Conservation (phyloP, 2,888 invertebrate genomes). For the Tipula helvola region DNA sequence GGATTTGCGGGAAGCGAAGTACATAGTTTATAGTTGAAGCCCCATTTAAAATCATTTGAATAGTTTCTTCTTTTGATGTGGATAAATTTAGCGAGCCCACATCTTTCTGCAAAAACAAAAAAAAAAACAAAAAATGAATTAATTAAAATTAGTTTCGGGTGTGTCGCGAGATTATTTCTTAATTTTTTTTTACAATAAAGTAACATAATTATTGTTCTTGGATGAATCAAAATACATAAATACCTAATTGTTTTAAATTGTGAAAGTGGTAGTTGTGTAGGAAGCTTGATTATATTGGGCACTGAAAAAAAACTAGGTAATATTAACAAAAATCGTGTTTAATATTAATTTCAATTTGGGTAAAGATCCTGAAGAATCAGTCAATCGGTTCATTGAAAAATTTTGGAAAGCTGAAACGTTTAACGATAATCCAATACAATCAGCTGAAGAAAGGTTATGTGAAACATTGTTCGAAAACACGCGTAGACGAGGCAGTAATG, state of each 20-base stretch:
- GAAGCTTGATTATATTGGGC: neutral
- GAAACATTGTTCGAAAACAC: too few relatives aligned
- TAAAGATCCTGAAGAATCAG: too few relatives aligned
- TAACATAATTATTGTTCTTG: neutral
- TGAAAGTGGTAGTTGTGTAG: neutral
- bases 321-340: too few relatives aligned
- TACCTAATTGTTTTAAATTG: neutral
- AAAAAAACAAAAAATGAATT: neutral
- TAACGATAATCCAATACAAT: too few relatives aligned
- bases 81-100: neutral
- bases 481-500: too few relatives aligned
- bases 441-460: too few relatives aligned
- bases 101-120: neutral
- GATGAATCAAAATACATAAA: neutral
- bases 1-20: constrained; percentile 43
- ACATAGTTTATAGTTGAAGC: constrained; percentile 37
- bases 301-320: too few relatives aligned
- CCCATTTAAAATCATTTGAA: constrained; percentile 26
- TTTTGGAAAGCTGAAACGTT: too few relatives aligned
- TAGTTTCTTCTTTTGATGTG: constrained; percentile 14
- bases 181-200: neutral
- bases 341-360: too few relatives aligned
- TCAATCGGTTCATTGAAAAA: too few relatives aligned
- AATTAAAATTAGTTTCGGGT: neutral
- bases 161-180: neutral